These are phyloP conservation scores for Amniataba percoides DNA, from an alignment of 2,797 vertebrate genomes.

Conservation along the genomic window DNA sequence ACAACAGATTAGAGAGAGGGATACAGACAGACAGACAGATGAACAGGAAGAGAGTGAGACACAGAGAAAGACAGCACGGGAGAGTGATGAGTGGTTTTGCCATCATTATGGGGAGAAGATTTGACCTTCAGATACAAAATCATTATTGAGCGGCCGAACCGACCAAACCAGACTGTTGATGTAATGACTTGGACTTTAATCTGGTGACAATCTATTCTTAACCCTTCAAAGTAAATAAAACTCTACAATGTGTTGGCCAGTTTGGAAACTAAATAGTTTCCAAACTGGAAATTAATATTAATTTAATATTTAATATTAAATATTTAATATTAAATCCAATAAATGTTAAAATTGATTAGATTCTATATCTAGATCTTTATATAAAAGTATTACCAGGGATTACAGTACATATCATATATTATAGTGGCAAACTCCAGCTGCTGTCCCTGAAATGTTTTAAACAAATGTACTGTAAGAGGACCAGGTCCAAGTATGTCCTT, in stretches of 20 bases:
- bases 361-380: background rate
- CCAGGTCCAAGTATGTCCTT: too few species aligned
- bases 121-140: constrained; percentile 44
- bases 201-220: constrained; percentile 51
- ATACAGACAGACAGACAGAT: constrained; percentile 16
- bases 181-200: constrained; percentile 51
- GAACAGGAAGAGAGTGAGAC: background rate
- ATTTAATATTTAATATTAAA: too few species aligned
- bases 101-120: background rate
- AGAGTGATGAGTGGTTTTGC: background rate
- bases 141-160: constrained; percentile 34
- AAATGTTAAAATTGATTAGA: background rate
- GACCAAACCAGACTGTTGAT: constrained; percentile 29
- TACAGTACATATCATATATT: background rate
- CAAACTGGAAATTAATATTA: too few species aligned
- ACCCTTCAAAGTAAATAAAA: constrained; percentile 14
- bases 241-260: background rate
- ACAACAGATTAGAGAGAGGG: constrained; percentile 24
- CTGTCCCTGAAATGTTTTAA: background rate
- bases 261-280: background rate
- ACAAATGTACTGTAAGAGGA: too few species aligned
- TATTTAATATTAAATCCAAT: background rate
- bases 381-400: background rate
- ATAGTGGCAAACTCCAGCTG: background rate
- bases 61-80: background rate